These are phyloP conservation scores for Parauchenoglanis punctatus DNA, from an alignment of 2,797 vertebrate species.

Conservation along the genomic window DNA sequence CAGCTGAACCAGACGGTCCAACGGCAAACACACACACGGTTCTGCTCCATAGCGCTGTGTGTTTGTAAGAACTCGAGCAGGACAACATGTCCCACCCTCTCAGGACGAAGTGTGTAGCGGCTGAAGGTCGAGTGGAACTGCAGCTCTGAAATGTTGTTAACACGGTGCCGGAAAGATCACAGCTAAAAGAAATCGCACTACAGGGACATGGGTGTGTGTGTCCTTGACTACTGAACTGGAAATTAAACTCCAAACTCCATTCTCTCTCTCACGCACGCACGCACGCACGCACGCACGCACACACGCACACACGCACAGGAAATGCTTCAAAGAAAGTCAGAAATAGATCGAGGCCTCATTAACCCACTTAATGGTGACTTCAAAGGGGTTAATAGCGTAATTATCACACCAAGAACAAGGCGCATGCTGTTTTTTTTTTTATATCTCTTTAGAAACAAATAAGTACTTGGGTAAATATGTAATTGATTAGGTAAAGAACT, in stretches of 20 bases:
- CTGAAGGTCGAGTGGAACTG: slow-evolving; percentile 25
- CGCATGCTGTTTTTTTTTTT: background rate
- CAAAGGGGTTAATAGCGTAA: background rate
- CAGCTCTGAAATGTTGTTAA: slow-evolving; percentile 33
- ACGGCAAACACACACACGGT: background rate
- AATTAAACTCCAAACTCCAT: background rate
- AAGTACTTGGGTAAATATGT: background rate
- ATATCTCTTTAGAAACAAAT: background rate
- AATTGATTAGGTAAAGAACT: background rate
- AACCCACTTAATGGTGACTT: slow-evolving; percentile 3
- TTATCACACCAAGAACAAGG: background rate
- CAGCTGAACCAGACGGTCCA: slow-evolving; percentile 45
- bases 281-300: background rate
- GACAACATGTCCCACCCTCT: background rate
- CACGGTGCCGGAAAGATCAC: background rate
- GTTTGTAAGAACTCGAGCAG: background rate
- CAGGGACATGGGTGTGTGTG: background rate
- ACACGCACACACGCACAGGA: background rate
- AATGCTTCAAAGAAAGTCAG: slow-evolving; percentile 1
- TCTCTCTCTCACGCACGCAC: background rate
- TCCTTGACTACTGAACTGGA: background rate
- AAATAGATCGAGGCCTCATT: slow-evolving; percentile 1
- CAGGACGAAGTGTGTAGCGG: background rate
- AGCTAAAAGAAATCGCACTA: background rate
- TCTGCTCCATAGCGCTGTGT: background rate